These are phyloP conservation scores for Pangasius krempfi DNA, from an alignment of 2,797 vertebrate species.

Conservation along the genomic window DNA sequence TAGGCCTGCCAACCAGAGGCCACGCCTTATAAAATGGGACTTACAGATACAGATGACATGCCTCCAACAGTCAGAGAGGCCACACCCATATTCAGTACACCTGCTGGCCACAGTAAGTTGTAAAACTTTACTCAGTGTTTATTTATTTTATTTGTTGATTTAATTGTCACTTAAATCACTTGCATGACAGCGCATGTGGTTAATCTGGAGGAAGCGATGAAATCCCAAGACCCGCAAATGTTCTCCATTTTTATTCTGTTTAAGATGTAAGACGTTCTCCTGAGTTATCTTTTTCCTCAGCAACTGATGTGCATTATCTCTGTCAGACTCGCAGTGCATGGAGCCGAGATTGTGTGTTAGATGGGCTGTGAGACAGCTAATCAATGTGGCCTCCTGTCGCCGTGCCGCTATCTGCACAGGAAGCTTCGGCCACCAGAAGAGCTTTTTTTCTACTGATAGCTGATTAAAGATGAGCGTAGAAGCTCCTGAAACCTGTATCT, in stretches of 20 bases:
- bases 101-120: neutral
- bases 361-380: conserved; percentile 59
- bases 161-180: neutral
- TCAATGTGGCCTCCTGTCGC: conserved; percentile 62
- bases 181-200: neutral
- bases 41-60: neutral
- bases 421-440: conserved; percentile 45
- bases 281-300: conserved; percentile 27
- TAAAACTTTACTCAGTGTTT: neutral
- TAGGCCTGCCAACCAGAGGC: neutral
- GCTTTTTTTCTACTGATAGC: conserved; percentile 24
- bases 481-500: neutral
- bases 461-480: conserved; percentile 32
- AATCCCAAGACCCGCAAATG: neutral
- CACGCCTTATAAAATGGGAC: neutral
- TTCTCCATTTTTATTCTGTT: conserved; percentile 1
- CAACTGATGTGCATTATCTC: neutral
- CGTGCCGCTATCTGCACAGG: conserved; percentile 50
- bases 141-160: neutral
- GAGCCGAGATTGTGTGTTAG: conserved; percentile 58
- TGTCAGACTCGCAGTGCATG: neutral
- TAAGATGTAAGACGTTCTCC: conserved; percentile 30
- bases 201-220: neutral
- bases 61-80: neutral
- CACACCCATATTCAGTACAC: neutral